Base-by-base conservation (phyloP, 2,113 vertebrate genomes). In the Columbina picui region DNA sequence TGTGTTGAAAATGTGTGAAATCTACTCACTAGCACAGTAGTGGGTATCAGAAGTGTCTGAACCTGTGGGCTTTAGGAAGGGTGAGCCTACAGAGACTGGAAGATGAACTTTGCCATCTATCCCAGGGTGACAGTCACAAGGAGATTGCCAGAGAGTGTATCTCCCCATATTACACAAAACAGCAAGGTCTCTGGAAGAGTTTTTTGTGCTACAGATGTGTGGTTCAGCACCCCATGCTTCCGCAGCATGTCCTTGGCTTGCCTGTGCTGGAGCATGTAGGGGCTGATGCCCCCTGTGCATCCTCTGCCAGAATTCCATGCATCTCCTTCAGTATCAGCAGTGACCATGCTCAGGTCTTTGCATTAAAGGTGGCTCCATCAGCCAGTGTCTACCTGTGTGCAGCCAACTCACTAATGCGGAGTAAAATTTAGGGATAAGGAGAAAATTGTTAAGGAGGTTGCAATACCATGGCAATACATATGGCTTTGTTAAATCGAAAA, bases 11-110 rank as follows among this genome's bases (percentile, higher is more conserved):
- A 67, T 0, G 0, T 17, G 6, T 75, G 38, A 74, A 70, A 70
- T 49, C 17, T 63, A 25, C 21, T 8, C 3, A 5, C 55, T 53
- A 74, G 26, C 29, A 10, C 11, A 25, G 26, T 17, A 59, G 29
- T 0, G 2, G 18, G 3, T 50, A 10, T 36, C 7, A 26, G 56
- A 83, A 77, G 4, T 38, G 16, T 47, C n/a, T 0, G 0, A 45
- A 64, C 38, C 13, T 19, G 2, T 22, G 30, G 16, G 11, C 25
- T 76, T 82, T 36, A 41, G 76, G n/a, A 67, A 56, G 12, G 14
- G 4, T 92, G 30, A 55, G 18, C 55, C 45, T 23, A 5, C 16
- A 32, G n/a, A 49, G 55, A 9, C 21, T 73, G 16, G 16, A 68
- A 87, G 53, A 32, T 4, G 1, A 30, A 1, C 10, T 81, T 81